A percentile compares a stretch with the other conserved stretches of the same genome.
These are phyloP conservation scores for Drosophila villosipedis DNA, from an alignment of 2,888 invertebrate genomes.

Conservation along the genomic window DNA sequence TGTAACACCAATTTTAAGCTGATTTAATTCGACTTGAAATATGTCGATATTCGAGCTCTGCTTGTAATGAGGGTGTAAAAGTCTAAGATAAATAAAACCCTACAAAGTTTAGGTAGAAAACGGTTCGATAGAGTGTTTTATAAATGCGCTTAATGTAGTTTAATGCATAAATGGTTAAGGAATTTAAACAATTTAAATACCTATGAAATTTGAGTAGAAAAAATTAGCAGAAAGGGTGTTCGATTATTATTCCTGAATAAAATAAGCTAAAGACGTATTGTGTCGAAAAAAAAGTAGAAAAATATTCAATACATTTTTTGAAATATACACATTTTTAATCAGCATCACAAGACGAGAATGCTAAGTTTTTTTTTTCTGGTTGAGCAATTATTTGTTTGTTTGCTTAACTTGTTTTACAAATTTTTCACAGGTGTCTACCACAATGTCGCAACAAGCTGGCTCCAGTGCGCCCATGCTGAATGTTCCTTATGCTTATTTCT, in stretches of 20 bases:
- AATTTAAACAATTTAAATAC: background rate
- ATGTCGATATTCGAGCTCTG: background rate
- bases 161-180: background rate
- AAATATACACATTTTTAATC: background rate
- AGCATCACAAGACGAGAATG: background rate
- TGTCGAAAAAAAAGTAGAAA: background rate
- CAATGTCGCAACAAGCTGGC: slow-evolving; percentile 89
- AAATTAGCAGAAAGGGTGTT: background rate
- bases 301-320: background rate
- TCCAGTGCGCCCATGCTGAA: slow-evolving; percentile 85
- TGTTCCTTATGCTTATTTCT: slow-evolving; percentile 87
- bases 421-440: slow-evolving; percentile 88
- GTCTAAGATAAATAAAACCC: background rate
- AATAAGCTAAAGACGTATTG: background rate
- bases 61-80: background rate
- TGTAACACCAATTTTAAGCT: background rate
- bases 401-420: background rate
- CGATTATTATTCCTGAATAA: background rate
- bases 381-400: background rate
- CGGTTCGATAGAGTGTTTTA: background rate
- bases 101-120: background rate
- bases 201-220: background rate
- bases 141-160: background rate
- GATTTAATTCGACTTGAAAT: background rate
- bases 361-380: background rate